Evolutionary conservation across 2,888 invertebrate genomes (phyloP), one percentile per base, ranked within the genome.

Genomic region (Synergus gifuensis): DNA sequence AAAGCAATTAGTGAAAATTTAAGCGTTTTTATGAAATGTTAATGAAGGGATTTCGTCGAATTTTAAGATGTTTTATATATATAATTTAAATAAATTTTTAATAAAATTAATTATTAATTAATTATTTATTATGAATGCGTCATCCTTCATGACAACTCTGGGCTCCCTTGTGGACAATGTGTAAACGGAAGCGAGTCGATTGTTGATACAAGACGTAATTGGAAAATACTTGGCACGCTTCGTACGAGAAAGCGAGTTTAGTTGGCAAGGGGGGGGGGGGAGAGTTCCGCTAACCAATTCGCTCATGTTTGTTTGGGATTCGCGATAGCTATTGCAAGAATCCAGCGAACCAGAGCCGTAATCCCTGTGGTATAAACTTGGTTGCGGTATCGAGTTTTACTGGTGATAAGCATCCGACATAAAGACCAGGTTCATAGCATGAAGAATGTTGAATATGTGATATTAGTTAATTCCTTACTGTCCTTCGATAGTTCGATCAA

Each of bases 141-240:
- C n/a, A n/a, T n/a, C n/a, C n/a, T n/a, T n/a, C n/a, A n/a, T n/a
- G n/a, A n/a, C n/a, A n/a, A n/a, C 11, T n/a, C n/a, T 54, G 54
- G 1, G 11, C 83, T 82, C 79, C 82, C 82, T 85, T 83, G 82
- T 83, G 83, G 82, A 82, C 83, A 81, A 79, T 81, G 79, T 76
- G 82, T 81, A 60, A 22, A 22, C 58, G 86, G 79, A 80, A 80
- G 78, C 79, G 79, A 79, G 78, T 78, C 82, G 84, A 87, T 89
- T 89, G 88, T 90, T 90, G 88, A 89, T 88, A 88, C 88, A 90
- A 90, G 89, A 89, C 87, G 90, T 91, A 90, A 90, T 90, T 90
- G 90, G 88, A 90, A 90, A 90, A 90, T 90, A 89, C 90, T 91
- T 90, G 89, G 89, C 89, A 88, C 88, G 88, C 89, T 86, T 88